Percentiles rank a stretch among this genome's conserved stretches.
Evolutionary conservation across 2,888 invertebrate species (phyloP).

Genomic region (Oscheius sp.): DNA sequence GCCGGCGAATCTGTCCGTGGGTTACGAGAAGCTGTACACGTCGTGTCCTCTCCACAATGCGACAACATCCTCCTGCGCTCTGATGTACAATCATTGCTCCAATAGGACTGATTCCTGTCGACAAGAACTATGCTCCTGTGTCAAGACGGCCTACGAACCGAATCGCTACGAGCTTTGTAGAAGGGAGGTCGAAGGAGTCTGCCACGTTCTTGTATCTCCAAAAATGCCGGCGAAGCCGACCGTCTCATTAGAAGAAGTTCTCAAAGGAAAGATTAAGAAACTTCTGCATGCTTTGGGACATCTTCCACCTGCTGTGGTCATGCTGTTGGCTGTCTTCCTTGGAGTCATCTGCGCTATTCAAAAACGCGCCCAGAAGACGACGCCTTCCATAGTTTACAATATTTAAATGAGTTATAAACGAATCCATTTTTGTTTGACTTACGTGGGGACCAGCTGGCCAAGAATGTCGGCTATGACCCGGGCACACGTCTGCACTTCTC

Average conservation of each 20-base stretch:
- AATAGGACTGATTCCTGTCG: background rate
- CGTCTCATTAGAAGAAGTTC: too few species aligned
- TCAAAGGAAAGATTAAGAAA: too few species aligned
- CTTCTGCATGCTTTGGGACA: too few species aligned
- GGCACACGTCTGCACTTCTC: conserved; percentile 15
- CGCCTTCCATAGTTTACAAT: too few species aligned
- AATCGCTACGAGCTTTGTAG: background rate
- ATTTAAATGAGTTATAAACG: too few species aligned
- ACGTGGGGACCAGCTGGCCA: background rate
- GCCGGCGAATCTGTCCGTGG: background rate
- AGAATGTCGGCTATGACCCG: conserved; percentile 26
- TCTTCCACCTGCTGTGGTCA: too few species aligned
- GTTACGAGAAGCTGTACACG: background rate
- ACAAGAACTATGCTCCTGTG: background rate
- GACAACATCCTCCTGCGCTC: conserved; percentile 1
- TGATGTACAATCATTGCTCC: conserved; percentile 1
- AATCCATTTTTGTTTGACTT: background rate
- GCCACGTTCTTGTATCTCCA: too few species aligned
- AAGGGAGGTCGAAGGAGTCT: too few species aligned
- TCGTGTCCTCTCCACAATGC: background rate
- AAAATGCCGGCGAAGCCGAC: too few species aligned
- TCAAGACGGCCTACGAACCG: background rate
- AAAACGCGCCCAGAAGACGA: too few species aligned
- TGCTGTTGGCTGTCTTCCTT: too few species aligned
- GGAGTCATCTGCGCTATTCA: too few species aligned